These are phyloP conservation scores for Diplodus puntazzo DNA, from an alignment of 2,797 vertebrate genomes.

Conservation along the genomic window DNA sequence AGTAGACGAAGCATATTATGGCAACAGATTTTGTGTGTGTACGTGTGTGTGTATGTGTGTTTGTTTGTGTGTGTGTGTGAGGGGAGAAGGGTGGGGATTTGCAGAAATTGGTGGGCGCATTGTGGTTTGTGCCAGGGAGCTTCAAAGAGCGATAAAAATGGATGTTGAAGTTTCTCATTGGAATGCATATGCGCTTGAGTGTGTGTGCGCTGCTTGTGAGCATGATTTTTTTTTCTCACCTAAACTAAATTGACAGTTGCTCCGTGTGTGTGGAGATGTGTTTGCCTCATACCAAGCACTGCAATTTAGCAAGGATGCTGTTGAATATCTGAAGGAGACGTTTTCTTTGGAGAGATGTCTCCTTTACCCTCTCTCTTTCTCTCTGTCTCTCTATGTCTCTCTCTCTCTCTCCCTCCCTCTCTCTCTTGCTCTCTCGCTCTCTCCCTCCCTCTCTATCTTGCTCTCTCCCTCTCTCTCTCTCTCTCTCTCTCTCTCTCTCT, in stretches of 20 bases:
- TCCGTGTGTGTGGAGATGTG: constrained; percentile 15
- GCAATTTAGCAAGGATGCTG: constrained; percentile 3
- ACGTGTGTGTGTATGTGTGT: background rate
- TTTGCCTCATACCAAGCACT: background rate
- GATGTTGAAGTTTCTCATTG: constrained; percentile 47
- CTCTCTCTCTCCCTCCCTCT: background rate
- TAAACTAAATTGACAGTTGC: constrained; percentile 22
- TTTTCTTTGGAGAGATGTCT: constrained; percentile 13
- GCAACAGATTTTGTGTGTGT: constrained; percentile 1
- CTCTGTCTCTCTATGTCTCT: background rate
- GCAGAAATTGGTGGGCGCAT: constrained; percentile 51
- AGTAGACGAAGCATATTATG: constrained; percentile 8
- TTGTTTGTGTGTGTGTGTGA: background rate
- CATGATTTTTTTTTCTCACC: background rate
- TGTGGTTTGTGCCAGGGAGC: constrained; percentile 58
- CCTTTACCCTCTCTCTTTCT: background rate
- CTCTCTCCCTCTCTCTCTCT: background rate
- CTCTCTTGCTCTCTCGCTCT: background rate
- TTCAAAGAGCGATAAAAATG: constrained; percentile 58
- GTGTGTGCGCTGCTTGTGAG: background rate
- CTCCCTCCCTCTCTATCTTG: background rate
- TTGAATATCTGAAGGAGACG: constrained; percentile 18
- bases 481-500: no score
- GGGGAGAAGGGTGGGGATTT: constrained; percentile 38
- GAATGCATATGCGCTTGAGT: constrained; percentile 6